Percentiles rank a stretch among this genome's conserved stretches.
Conservation (phyloP, 2,113 vertebrate species). For the Anguilla rostrata region DNA sequence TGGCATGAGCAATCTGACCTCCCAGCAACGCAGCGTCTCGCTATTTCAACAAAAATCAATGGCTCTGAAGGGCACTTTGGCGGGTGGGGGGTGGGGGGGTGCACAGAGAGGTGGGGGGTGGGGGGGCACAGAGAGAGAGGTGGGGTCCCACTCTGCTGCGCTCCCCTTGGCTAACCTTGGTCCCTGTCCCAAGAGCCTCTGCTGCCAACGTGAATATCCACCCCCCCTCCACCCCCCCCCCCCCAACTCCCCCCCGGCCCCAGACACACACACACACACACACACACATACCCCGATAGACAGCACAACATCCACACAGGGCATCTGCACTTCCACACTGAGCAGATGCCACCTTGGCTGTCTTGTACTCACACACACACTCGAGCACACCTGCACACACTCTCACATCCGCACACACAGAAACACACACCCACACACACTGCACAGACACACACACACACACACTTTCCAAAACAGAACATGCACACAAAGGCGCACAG, state of each 20-base stretch:
- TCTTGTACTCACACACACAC: too few relatives aligned
- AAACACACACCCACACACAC: too few relatives aligned
- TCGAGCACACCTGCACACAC: too few relatives aligned
- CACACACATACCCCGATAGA: not conserved
- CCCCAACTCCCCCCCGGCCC: not conserved
- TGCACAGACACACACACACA: too few relatives aligned
- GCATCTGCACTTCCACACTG: too few relatives aligned
- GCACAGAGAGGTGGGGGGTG: not conserved
- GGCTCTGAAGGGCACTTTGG: constrained; percentile 66
- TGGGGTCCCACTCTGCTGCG: constrained; percentile 29
- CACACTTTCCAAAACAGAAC: not conserved
- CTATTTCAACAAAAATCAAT: constrained; percentile 77
- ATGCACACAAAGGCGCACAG: not conserved
- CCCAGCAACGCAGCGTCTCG: constrained; percentile 61
- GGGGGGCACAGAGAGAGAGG: not conserved
- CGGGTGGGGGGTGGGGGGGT: constrained; percentile 6
- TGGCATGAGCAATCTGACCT: constrained; percentile 66
- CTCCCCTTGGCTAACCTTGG: constrained; percentile 36
- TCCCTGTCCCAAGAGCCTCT: constrained; percentile 27
- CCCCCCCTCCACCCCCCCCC: not conserved
- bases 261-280: constrained; percentile 2
- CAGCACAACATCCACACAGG: too few relatives aligned
- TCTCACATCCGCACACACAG: too few relatives aligned
- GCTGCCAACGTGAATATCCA: not conserved
- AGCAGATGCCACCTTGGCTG: too few relatives aligned